Base-by-base conservation (phyloP, 2,113 vertebrate species). In the Ceyx melanurus region DNA sequence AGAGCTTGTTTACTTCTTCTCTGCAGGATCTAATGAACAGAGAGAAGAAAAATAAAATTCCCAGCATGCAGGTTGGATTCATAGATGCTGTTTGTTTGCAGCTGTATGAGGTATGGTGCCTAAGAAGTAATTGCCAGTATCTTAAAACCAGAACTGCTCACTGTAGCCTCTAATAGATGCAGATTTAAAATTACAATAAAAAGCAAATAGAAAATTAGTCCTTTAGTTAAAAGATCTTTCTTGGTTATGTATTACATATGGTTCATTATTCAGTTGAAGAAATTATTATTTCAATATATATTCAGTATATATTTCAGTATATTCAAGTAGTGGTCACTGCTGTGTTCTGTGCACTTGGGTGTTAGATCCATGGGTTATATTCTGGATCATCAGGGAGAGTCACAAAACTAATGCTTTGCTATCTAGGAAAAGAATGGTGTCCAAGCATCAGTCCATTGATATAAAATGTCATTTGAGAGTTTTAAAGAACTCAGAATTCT, bases 1-100 rank as follows among this genome's bases (percentile, higher is more conserved):
- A 48, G 43, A 76, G 4, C 48, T 66, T 79, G 72, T 79, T 88
- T 57, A 66, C 54, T 54, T 83, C 72, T 42, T 75, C 16, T 62
- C 68, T 90, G 64, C 88, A 99, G 99, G 99, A 99, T 93, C 97
- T 99, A 92, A 99, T 99, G 99, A 99, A 99, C 97, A 98, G 99
- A 77, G 99, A 99, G 96, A 99, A 99, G 97, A 98, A 98, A 89
- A 99, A 99, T 95, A 99, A 99, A 97, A 99, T 99, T 89, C 99
- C 99, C 65, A 99, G 98, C 96, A 99, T 99, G 99, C 99, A 99
- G 96, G 99, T 99, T 96, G 99, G 99, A 95, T 99, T 99, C 95
- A 99, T 99, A 83, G 99, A 99, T 62, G 98, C 99, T 92, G 98
- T 99, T 96, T 99, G 99, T 93, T 97, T 98, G 80, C 98, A 99